phyloP scores from a whole-genome alignment of 2,888 invertebrate genomes.

The Rhyacophila evoluta region DNA sequence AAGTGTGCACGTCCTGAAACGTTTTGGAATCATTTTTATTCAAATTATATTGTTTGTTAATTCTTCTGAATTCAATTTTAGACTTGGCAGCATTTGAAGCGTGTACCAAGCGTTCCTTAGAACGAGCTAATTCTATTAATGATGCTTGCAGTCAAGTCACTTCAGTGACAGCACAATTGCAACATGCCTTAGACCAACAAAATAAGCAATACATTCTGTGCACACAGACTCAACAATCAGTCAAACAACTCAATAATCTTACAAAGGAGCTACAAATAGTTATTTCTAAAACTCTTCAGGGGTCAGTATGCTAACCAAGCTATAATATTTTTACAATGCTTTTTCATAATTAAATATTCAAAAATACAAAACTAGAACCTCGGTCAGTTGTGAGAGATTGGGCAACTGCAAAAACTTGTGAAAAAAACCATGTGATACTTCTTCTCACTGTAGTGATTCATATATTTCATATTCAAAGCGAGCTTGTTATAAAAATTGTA shows the following conservation, averaged over 20 bases:
- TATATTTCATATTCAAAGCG: too few species aligned
- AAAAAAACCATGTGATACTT: too few species aligned
- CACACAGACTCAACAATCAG: conserved; percentile 49
- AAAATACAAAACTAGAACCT: too few species aligned
- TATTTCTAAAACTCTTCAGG: conserved; percentile 46
- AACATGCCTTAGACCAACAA: conserved; percentile 51
- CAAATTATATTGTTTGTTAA: neutral
- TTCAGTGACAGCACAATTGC: conserved; percentile 43
- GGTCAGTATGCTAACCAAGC: conserved; percentile 45
- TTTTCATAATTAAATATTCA: too few species aligned
- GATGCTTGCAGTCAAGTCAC: conserved; percentile 47
- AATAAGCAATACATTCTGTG: conserved; percentile 47
- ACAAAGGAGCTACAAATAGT: conserved; percentile 45
- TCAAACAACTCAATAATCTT: conserved; percentile 44
- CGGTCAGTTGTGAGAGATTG: too few species aligned
- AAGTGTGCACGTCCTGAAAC: conserved; percentile 57
- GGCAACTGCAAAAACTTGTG: too few species aligned
- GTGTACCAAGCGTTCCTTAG: conserved; percentile 48
- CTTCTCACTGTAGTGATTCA: too few species aligned
- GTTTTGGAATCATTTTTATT: neutral
- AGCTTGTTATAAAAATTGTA: too few species aligned
- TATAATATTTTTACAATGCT: too few species aligned
- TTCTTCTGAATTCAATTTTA: conserved; percentile 31
- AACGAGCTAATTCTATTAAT: conserved; percentile 41
- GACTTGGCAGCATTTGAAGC: conserved; percentile 50